Evolutionary conservation across 2,113 vertebrate genomes (phyloP).

Genomic region (Tragelaphus strepsiceros): DNA sequence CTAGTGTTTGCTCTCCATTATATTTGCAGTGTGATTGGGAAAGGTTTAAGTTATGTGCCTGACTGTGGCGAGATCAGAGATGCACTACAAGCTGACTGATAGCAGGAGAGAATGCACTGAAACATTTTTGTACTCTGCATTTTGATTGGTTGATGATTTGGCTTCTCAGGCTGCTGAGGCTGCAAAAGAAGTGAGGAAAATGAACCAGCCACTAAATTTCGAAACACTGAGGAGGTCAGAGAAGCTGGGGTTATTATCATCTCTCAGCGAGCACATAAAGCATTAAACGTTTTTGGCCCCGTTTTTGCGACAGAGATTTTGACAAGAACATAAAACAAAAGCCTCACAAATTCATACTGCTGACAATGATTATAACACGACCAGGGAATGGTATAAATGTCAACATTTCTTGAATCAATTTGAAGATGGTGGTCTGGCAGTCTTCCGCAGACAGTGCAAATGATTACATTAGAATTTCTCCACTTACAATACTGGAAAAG

Average conservation of each 20-base stretch:
- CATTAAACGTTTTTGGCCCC: slow-evolving; percentile 37
- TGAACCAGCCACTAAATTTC: slow-evolving; percentile 34
- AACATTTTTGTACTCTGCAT: slow-evolving; percentile 1
- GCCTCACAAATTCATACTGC: slow-evolving; percentile 52
- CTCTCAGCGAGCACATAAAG: neutral
- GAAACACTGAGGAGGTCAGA: slow-evolving; percentile 34
- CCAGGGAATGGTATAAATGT: slow-evolving; percentile 47
- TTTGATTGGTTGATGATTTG: slow-evolving; percentile 40
- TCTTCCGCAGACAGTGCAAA: slow-evolving; percentile 42
- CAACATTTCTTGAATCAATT: slow-evolving; percentile 65
- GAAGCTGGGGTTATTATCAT: slow-evolving; percentile 39
- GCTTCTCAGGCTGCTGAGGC: slow-evolving; percentile 38
- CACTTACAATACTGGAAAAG: slow-evolving; percentile 66
- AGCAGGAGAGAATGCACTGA: neutral
- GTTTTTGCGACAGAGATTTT: slow-evolving; percentile 38
- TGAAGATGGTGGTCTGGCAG: slow-evolving; percentile 62
- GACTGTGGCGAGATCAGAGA: neutral
- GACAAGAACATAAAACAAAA: slow-evolving; percentile 68
- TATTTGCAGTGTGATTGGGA: neutral
- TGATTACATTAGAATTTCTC: slow-evolving; percentile 59
- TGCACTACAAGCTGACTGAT: neutral
- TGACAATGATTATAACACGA: slow-evolving; percentile 64
- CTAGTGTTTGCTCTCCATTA: neutral
- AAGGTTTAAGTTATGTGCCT: neutral
- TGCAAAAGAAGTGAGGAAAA: slow-evolving; percentile 35